Base-by-base conservation (phyloP, 2,888 invertebrate species). In the Drosophila recens region DNA sequence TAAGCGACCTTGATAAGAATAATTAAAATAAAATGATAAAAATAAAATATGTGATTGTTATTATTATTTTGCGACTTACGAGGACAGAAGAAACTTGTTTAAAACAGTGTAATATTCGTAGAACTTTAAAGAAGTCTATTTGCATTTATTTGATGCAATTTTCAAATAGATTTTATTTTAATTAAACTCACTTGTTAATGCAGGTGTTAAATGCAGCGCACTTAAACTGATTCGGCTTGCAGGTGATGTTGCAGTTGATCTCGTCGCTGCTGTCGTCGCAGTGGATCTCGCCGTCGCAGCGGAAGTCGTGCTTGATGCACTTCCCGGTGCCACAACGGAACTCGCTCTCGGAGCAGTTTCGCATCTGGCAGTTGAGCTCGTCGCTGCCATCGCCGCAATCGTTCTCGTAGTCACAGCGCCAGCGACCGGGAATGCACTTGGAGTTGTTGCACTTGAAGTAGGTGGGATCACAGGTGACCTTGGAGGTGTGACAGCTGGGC, bases 331-430 rank as follows among this genome's bases (percentile, higher is more conserved):
- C 96, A 23, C 95, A 95, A 48, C 94, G 93, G 69, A 78, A 87
- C 30, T 85, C 90, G 36, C 80, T 86, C 59, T 80, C 84, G n/a
- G 88, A 90, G 91, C 96, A 96, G 87, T 95, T 94, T 49, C 96
- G 93, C 79, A 95, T 95, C 38, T 91, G 91, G 91, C 97, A 97
- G 75, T 93, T 94, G 46, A 94, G 85, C 92, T 97, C 97, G 92
- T 97, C 97, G 54, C 96, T 95, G 77, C 94, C 94, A 92, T 97
- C 97, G 36, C 95, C 95, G 92, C 97, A 97, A 92, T 97, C 97
- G 90, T 95, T 95, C 85, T 95, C 95, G 90, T 95, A 92, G 62
- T 93, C 93, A 62, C 93, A 93, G 68, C 94, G 94, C 96, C 96
- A 97, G 63, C 96, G 93, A 8, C 96, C 96, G 5, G 96, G 96